Base-by-base conservation (phyloP, 1,140 invertebrate genomes). In the Zaprionus capensis region DNA sequence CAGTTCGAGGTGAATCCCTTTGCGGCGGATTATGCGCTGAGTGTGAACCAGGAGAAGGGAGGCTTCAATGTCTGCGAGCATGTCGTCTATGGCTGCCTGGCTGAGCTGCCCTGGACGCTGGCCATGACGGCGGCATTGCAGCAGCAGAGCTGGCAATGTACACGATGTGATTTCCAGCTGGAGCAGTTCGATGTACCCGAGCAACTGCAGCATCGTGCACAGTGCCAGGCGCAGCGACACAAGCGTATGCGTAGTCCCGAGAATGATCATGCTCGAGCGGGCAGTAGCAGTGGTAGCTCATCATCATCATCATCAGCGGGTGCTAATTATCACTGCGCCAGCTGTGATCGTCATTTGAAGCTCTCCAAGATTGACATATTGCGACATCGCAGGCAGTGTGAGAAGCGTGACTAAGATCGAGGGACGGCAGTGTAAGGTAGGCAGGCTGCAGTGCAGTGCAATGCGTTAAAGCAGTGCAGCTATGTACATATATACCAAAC, bases 1-100 rank as follows among this genome's bases (percentile, higher is more conserved):
- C 93, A 91, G n/a, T 82, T 95, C 22, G 92, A 94, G 74, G 93
- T 93, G 51, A 98, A 97, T 94, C 96, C 96, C 12, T 97, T 97
- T 85, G 94, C 95, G 81, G 58, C 92, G 24, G 94, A 95, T 53
- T 96, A 95, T 91, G 67, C 93, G 68, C 93, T 95, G 36, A 87
- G 93, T 79, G 91, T 94, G 24, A 94, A 97, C 93, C 71, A 94
- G 81, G 94, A 94, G 80, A 98, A 98, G 93, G 98, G 98, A 20
- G 98, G 98, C 1, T 92, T 97, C 36, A 95, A 95, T 80, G 93
- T 99, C 4, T 97, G 96, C 5, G 95, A 96, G 67, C 97, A 96
- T 93, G 94, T 99, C 15, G 96, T 96, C 59, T 98, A 96, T 93
- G 96, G 96, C 91, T 98, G 98, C 26, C 90, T 96, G 61, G 81